These are phyloP conservation scores for Picus viridis DNA, from an alignment of 2,797 vertebrate genomes.

Conservation along the genomic window DNA sequence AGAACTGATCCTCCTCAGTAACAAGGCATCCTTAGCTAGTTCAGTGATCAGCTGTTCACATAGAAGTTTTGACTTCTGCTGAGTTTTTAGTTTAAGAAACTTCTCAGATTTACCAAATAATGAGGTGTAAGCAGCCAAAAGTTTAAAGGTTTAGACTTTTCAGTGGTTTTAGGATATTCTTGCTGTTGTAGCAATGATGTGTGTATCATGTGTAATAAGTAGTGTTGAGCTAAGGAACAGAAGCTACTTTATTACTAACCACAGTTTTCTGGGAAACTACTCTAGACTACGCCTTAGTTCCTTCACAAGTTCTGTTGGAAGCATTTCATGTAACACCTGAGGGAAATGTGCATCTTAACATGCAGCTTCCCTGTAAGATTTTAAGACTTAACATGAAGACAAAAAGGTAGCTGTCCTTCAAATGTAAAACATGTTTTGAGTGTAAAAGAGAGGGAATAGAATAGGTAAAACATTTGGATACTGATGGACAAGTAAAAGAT, in stretches of 20 bases:
- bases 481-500: not conserved
- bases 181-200: not conserved
- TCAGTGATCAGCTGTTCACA: not conserved
- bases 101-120: not conserved
- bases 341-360: not conserved
- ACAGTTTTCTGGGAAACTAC: not conserved
- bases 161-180: not conserved
- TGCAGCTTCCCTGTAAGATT: not conserved
- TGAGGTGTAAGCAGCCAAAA: not conserved
- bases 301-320: not conserved
- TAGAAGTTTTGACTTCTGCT: not conserved
- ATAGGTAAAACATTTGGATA: not conserved
- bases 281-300: not conserved
- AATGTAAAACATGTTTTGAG: not conserved
- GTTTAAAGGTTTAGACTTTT: not conserved
- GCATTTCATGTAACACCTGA: not conserved
- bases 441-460: not conserved
- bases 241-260: not conserved
- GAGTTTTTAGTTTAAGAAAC: not conserved
- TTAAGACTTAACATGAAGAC: not conserved
- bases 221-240: not conserved
- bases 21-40: not conserved
- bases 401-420: not conserved
- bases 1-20: not conserved
- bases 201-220: not conserved